Evolutionary conservation across 2,113 vertebrate genomes (phyloP), one percentile per base, ranked within the genome.

Genomic region (Microtus richardsoni): DNA sequence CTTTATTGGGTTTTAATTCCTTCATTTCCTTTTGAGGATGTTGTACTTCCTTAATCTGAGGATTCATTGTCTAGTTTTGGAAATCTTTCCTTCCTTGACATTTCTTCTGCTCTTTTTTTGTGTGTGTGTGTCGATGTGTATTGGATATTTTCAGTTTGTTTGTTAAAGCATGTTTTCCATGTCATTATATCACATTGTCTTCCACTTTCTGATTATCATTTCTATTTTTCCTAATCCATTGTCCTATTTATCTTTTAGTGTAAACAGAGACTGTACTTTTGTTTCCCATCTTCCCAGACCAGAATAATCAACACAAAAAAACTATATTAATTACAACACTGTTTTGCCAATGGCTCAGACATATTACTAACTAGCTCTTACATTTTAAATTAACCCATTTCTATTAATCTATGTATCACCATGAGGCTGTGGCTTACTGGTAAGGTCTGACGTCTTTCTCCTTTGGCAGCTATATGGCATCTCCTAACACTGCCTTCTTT

Each of bases 1-100:
- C n/a, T 64, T 73, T 52, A 88, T 90, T 90, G 80, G 47, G 66
- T 28, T 91, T 80, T 91, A 33, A 93, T 79, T 86, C n/a, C 89
- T 39, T 60, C 39, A 19, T 36, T 58, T 62, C 47, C 60, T 88
- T 85, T 70, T 70, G 62, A 86, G 58, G 49, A 36, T 28, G 22
- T 68, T 52, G 12, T 77, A 22, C 22, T 60, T 85, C 28, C 41
- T 91, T 82, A 33, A 90, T 22, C 33, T 60, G 44, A 90, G n/a
- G n/a, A 13, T 82, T 82, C 54, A 41, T 78, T 88, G 33, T 41
- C 2, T 6, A 71, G 2, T 93, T 87, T 58, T 88, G 39, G 52
- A 79, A 82, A 54, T 49, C 60, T 82, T 44, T 47, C 2, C 73
- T 93, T 89, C 44, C 64, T 64, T 82, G 39, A 93, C 4, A 6